phyloP scores from a whole-genome alignment of 2,113 vertebrate genomes.

The Catharus fuscescens region DNA sequence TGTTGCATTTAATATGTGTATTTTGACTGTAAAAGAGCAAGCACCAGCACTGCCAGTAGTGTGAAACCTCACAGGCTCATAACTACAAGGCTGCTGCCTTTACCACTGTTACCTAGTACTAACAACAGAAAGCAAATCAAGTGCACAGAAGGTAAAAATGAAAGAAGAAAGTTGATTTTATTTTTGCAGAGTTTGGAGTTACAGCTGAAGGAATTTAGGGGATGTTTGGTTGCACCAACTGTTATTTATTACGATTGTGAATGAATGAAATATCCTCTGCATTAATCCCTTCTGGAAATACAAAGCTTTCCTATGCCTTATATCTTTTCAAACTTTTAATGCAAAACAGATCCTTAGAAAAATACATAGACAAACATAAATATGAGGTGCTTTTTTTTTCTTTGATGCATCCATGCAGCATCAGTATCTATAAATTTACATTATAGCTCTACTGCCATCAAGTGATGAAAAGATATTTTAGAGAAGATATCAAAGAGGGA shows the following conservation, averaged over 20 bases:
- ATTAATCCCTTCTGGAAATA: conserved; percentile 75
- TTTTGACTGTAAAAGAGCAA: not conserved
- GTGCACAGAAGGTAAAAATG: conserved; percentile 60
- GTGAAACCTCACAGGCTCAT: not conserved
- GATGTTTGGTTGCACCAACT: conserved; percentile 39
- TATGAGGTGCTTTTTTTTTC: not conserved
- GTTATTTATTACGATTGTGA: conserved; percentile 63
- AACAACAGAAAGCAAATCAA: conserved; percentile 30
- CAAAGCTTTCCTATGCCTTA: conserved; percentile 68
- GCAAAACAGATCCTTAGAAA: conserved; percentile 71
- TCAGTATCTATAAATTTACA: conserved; percentile 70
- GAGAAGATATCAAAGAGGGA: conserved; percentile 10
- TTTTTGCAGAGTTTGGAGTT: conserved; percentile 44
- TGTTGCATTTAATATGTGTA: not conserved
- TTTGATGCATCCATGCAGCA: conserved; percentile 59
- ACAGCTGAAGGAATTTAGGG: conserved; percentile 62
- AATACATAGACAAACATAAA: conserved; percentile 74
- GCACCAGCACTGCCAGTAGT: not conserved
- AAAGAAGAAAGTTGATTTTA: conserved; percentile 64
- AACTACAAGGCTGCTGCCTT: not conserved
- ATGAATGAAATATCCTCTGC: conserved; percentile 68
- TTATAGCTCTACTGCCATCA: conserved; percentile 80
- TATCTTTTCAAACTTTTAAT: conserved; percentile 72
- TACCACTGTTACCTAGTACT: not conserved
- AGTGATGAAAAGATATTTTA: conserved; percentile 75